Evolutionary conservation across 1,140 invertebrate species (phyloP).

Genomic region (Brachionus rotundiformis): DNA sequence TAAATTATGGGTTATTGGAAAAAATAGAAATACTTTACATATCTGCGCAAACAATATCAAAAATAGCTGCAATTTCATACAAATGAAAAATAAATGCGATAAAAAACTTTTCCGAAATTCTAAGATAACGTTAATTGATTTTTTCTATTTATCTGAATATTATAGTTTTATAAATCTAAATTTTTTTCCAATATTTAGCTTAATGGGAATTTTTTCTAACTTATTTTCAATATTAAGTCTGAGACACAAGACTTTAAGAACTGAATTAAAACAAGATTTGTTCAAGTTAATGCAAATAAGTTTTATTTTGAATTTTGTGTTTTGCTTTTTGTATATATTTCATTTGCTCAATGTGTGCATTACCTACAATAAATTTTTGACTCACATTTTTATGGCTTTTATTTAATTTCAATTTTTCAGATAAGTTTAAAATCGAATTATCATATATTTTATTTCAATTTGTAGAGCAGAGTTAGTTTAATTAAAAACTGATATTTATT

Average conservation of each 20-base stretch:
- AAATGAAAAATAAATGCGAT: neutral
- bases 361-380: too few relatives aligned
- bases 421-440: too few relatives aligned
- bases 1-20: neutral
- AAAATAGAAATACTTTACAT: too few relatives aligned
- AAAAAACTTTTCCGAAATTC: neutral
- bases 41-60: neutral
- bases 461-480: too few relatives aligned
- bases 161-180: neutral
- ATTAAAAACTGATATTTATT: too few relatives aligned
- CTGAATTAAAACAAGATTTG: neutral
- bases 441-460: too few relatives aligned
- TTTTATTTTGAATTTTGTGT: neutral
- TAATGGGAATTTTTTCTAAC: neutral
- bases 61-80: neutral
- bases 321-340: neutral
- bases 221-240: neutral
- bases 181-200: neutral
- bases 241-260: neutral
- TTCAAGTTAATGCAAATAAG: neutral
- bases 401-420: too few relatives aligned
- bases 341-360: neutral
- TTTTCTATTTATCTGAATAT: neutral
- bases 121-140: neutral
- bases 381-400: too few relatives aligned